phyloP scores from a whole-genome alignment of 2,888 invertebrate genomes.

The Lamellibrachia columna region DNA sequence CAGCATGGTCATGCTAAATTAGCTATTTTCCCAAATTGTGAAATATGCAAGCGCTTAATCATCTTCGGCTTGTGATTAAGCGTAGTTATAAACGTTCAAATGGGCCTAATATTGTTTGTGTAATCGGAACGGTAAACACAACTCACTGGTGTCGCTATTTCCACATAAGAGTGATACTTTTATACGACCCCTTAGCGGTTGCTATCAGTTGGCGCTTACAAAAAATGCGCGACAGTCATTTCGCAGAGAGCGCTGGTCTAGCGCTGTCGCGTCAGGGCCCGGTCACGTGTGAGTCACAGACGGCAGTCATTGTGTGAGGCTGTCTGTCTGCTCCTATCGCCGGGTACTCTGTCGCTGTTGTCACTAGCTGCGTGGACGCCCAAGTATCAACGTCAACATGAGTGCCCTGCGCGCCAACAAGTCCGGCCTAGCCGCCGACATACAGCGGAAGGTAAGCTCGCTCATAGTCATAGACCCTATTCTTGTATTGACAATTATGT shows the following conservation, averaged over 20 bases:
- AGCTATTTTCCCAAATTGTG: neutral
- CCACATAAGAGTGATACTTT: neutral
- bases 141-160: neutral
- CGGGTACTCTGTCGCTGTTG: neutral
- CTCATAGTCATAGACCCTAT: neutral
- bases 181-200: neutral
- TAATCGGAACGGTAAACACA: neutral
- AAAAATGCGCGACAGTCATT: conserved; percentile 7
- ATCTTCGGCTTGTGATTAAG: too few species aligned
- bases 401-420: conserved; percentile 36
- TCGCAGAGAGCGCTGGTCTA: neutral
- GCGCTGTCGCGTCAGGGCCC: neutral
- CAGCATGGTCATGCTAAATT: neutral
- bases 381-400: conserved; percentile 20
- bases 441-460: conserved; percentile 40
- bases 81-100: too few species aligned
- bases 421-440: conserved; percentile 41
- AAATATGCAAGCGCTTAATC: neutral
- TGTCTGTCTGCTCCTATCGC: neutral
- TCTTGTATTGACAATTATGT: neutral
- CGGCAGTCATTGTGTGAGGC: neutral
- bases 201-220: neutral
- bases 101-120: too few species aligned
- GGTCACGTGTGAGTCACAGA: neutral
- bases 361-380: neutral